These are phyloP conservation scores for Clarias fuscus DNA, from an alignment of 2,797 vertebrate species.

Conservation along the genomic window DNA sequence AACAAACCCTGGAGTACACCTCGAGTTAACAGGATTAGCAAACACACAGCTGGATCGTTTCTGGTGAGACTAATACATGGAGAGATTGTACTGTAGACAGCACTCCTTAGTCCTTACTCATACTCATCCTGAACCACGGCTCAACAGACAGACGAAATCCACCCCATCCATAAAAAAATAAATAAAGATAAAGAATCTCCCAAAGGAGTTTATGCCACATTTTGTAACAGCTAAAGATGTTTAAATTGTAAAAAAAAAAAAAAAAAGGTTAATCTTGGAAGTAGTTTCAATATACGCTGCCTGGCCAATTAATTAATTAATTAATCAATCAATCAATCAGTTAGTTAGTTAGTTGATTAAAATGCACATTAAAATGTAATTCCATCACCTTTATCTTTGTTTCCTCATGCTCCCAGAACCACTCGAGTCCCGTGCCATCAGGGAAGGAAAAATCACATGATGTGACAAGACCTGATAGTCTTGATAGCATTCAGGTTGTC, in stretches of 20 bases:
- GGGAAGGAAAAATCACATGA: too few relatives aligned
- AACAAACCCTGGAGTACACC: constrained; percentile 11
- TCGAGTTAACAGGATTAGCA: not conserved
- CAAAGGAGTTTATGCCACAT: not conserved
- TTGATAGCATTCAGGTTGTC: too few relatives aligned
- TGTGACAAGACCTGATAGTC: too few relatives aligned
- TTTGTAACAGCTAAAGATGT: not conserved
- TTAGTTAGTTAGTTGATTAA: too few relatives aligned
- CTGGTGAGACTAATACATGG: not conserved
- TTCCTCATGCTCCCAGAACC: too few relatives aligned
- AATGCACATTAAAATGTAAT: too few relatives aligned
- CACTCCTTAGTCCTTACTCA: not conserved
- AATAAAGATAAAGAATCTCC: not conserved
- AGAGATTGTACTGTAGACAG: not conserved
- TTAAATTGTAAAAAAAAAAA: not conserved
- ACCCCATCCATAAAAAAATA: not conserved
- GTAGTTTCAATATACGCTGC: not conserved
- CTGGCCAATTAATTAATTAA: too few relatives aligned
- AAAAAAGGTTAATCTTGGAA: not conserved
- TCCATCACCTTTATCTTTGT: too few relatives aligned
- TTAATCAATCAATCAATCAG: too few relatives aligned
- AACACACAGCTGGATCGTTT: not conserved
- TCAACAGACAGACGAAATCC: not conserved
- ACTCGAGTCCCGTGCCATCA: too few relatives aligned
- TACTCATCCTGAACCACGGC: not conserved